Conservation (phyloP, 92 coral and sea anemone species). For the Epizoanthus scotinus region DNA sequence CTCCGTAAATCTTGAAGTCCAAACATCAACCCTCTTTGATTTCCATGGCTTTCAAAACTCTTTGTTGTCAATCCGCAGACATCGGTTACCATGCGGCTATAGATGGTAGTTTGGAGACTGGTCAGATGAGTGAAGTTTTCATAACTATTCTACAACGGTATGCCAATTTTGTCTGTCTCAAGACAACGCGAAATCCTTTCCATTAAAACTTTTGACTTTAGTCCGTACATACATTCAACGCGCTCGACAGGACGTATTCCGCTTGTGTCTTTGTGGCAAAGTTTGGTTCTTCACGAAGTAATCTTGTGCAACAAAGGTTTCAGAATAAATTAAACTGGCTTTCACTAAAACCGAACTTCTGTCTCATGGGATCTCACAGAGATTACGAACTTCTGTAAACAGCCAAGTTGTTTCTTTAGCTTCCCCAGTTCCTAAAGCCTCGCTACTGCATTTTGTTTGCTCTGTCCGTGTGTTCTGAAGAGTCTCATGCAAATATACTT, state of each 20-base stretch:
- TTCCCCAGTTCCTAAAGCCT: background rate
- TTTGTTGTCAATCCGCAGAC: conserved; percentile 13
- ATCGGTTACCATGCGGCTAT: conserved; percentile 24
- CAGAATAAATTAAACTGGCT: conserved; percentile 31
- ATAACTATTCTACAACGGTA: background rate
- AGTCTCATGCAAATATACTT: conserved; percentile 10
- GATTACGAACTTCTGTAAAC: background rate
- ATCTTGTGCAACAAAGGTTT: conserved; percentile 10
- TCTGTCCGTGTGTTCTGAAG: background rate
- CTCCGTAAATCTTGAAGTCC: background rate
- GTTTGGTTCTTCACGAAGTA: background rate
- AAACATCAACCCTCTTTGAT: conserved; percentile 1
- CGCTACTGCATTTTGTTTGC: background rate
- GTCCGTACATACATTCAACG: background rate
- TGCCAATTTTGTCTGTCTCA: background rate
- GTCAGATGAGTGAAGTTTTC: background rate
- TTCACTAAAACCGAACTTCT: background rate
- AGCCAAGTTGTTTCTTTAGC: background rate
- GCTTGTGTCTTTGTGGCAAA: background rate
- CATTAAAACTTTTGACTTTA: background rate
- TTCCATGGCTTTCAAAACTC: conserved; percentile 12
- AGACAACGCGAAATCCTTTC: background rate
- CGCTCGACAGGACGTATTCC: background rate
- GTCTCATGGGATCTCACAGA: conserved; percentile 16
- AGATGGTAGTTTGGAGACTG: background rate